A percentile compares a stretch with the other conserved stretches of the same genome.
Conservation (phyloP, 2,797 vertebrate genomes). For the Hapalemur alaotrensis region DNA sequence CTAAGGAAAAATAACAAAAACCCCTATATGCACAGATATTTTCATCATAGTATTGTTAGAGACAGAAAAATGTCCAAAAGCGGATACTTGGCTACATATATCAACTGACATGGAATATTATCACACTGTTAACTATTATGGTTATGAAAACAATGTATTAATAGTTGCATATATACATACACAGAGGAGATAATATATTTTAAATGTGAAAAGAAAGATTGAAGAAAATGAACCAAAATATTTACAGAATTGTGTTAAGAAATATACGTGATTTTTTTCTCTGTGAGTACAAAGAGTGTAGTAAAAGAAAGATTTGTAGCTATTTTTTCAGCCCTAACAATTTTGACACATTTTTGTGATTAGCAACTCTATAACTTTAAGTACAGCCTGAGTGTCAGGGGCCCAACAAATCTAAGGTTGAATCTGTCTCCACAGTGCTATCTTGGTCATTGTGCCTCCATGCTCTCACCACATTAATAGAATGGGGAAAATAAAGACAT, state of each 20-base stretch:
- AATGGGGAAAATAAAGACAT: not conserved
- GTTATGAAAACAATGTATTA: not conserved
- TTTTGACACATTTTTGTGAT: not conserved
- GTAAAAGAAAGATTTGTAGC: not conserved
- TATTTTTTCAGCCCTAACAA: not conserved
- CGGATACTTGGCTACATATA: not conserved
- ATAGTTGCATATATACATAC: not conserved
- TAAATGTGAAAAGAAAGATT: not conserved
- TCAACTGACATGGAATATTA: not conserved
- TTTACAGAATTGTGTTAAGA: not conserved
- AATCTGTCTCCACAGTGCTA: not conserved
- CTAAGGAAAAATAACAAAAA: not conserved
- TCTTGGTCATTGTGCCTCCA: not conserved
- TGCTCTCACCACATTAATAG: not conserved
- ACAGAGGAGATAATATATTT: not conserved
- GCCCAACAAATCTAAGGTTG: not conserved
- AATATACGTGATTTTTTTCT: not conserved
- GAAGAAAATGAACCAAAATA: slow-evolving; percentile 8
- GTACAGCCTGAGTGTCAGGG: not conserved
- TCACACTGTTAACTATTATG: not conserved
- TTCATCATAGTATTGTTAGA: not conserved
- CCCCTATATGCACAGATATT: not conserved
- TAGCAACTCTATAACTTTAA: not conserved
- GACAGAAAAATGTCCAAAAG: not conserved
- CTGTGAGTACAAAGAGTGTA: not conserved